Conservation (phyloP, 2,113 vertebrate species). For the Triplophysa dalaica region DNA sequence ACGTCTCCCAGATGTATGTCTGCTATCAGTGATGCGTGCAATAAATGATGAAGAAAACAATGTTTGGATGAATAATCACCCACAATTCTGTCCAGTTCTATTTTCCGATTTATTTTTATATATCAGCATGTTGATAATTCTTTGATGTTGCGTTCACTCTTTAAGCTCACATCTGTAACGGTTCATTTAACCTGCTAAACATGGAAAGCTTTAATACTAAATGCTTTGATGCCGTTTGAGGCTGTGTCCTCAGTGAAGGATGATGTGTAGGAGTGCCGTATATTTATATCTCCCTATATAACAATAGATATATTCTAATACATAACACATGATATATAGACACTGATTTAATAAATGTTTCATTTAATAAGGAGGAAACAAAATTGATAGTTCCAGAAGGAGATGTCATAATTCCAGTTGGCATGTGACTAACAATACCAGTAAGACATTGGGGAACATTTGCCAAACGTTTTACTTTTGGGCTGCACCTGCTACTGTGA, state of each 20-base stretch:
- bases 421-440: conserved; percentile 4
- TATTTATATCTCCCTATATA: background rate
- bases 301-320: too few species aligned
- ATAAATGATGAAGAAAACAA: too few species aligned
- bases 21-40: too few species aligned
- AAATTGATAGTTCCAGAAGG: background rate
- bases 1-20: too few species aligned
- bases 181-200: conserved; percentile 30
- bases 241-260: background rate
- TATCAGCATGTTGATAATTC: too few species aligned
- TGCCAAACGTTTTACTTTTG: background rate
- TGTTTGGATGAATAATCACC: too few species aligned
- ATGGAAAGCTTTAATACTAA: conserved; percentile 33
- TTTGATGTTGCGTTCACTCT: too few species aligned
- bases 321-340: too few species aligned
- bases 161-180: background rate
- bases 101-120: too few species aligned
- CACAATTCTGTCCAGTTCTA: too few species aligned
- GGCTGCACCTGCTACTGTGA: background rate
- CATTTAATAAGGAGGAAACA: background rate
- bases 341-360: too few species aligned
- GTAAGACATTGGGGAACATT: background rate
- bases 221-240: background rate
- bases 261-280: conserved; percentile 28
- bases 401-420: background rate